phyloP scores from a whole-genome alignment of 2,113 vertebrate species.

The Galeopterus variegatus region DNA sequence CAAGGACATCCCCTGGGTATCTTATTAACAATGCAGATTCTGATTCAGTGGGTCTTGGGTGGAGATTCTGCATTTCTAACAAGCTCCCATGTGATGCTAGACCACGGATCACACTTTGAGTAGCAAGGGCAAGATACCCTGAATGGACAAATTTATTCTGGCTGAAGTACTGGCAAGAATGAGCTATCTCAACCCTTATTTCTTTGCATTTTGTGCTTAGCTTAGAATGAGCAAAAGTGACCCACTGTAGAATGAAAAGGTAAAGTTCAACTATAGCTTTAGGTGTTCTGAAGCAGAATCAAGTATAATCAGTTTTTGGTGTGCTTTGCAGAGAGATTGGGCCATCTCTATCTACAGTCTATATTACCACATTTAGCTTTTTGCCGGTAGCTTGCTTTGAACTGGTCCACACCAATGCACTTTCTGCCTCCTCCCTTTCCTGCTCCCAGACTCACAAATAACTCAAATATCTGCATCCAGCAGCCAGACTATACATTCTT shows the following conservation, averaged over 20 bases:
- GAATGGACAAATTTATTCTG: conserved; percentile 1
- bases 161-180: not conserved
- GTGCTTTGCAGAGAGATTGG: conserved; percentile 27
- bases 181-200: not conserved
- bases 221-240: not conserved
- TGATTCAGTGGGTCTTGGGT: not conserved
- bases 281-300: not conserved
- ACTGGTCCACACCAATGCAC: not conserved
- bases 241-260: not conserved
- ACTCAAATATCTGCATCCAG: not conserved
- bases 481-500: not conserved
- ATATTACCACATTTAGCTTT: not conserved
- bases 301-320: not conserved
- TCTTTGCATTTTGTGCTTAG: conserved; percentile 21
- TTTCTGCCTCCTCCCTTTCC: not conserved
- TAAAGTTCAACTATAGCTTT: not conserved
- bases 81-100: not conserved
- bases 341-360: not conserved
- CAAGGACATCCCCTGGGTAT: not conserved
- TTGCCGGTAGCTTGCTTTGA: conserved; percentile 23
- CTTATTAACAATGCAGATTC: not conserved
- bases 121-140: not conserved
- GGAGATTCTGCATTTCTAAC: not conserved
- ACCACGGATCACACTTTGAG: not conserved
- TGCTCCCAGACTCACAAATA: not conserved